Conservation (phyloP, 2,113 vertebrate genomes). For the Plestiodon gilberti region DNA sequence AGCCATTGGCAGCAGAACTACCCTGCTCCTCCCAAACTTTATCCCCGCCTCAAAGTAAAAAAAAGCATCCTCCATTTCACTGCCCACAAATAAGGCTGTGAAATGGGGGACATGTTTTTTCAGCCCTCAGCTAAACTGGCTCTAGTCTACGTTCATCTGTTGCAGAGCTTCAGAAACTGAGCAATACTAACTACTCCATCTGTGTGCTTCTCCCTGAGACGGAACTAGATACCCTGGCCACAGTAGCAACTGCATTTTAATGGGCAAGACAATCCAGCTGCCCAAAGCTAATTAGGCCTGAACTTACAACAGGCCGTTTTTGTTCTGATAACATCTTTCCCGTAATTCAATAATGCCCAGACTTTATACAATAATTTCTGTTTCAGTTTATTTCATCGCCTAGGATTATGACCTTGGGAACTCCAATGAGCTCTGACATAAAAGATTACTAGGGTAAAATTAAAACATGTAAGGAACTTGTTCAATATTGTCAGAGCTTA, state of each 20-base stretch:
- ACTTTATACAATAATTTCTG: constrained; percentile 48
- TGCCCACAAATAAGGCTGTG: too few species aligned
- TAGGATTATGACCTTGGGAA: constrained; percentile 54
- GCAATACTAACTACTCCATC: too few species aligned
- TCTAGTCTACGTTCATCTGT: too few species aligned
- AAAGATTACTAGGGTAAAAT: constrained; percentile 71
- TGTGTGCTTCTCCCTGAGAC: neutral
- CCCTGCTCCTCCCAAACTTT: too few species aligned
- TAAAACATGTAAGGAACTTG: constrained; percentile 68
- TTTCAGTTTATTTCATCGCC: constrained; percentile 51
- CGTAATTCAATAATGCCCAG: constrained; percentile 32
- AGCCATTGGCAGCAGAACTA: too few species aligned
- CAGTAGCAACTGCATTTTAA: neutral
- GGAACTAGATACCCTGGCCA: neutral
- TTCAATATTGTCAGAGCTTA: constrained; percentile 65
- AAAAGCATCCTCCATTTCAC: too few species aligned
- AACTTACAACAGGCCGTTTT: neutral
- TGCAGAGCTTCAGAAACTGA: neutral
- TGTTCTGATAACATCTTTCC: constrained; percentile 19
- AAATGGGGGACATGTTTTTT: too few species aligned
- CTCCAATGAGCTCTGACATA: constrained; percentile 43
- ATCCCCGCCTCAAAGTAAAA: too few species aligned
- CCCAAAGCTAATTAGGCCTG: neutral
- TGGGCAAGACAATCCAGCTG: neutral
- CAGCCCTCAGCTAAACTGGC: too few species aligned